Evolutionary conservation across 2,113 vertebrate species (phyloP), one percentile per base, ranked within the genome.

Genomic region (Nannobrachium achirus): DNA sequence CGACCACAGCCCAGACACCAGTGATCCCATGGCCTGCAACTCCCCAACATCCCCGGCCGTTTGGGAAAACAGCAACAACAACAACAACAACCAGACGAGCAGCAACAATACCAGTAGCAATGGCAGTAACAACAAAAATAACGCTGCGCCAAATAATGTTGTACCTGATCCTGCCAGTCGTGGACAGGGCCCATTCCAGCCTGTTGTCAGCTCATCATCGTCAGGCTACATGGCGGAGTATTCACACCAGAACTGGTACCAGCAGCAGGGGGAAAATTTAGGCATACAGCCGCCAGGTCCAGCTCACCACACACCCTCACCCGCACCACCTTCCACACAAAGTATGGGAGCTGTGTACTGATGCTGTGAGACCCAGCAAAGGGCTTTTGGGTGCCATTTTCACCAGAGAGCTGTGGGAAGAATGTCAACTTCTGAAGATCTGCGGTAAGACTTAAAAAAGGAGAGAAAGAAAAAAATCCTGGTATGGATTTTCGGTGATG

Each of bases 1-100:
- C 49, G 96, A 97, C 65, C 94, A 96, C 78, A 98, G 96, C 59
- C 96, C 96, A n/a, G 95, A 96, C 39, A 95, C 95, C 80, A 98
- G 96, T 10, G 96, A 98, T 44, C 96, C 95, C 75, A 97, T 97
- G 96, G 95, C 95, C 66, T 97, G 96, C 88, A 96, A 97, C 83
- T 97, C 96, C 0, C 96, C 96, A 0, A 91, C 94, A 0, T 98
- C 96, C 0, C 96, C 96, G 0, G 89, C 94, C 15, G 90, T 94
- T 63, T 98, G 96, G 95, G 96, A 98, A 77, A 94, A 83, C 68
- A 91, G 81, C 69, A 89, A 15, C 66, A 72, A 6, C 39, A 66
- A 18, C 13, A 66, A 10, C 41, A 78, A 8, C 51, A 48, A 4
- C 66, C 57, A 14, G 73, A 57, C 0, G 65, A 59, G 1, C 74